Conservation (phyloP, 2,888 invertebrate species). For the Crematogaster levior region DNA sequence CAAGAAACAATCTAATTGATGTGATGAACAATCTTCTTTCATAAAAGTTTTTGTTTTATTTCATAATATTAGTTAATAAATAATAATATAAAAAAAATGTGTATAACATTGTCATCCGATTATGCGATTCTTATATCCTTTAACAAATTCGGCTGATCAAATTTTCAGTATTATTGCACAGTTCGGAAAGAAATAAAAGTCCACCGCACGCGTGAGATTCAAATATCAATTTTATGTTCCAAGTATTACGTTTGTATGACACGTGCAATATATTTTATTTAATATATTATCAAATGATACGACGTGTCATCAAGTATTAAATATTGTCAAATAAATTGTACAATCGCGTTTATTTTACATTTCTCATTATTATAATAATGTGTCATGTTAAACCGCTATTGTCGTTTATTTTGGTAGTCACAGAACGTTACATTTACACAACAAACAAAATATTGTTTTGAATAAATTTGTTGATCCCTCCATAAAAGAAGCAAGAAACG, state of each 20-base stretch:
- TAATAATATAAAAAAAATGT: not conserved
- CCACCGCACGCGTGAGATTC: not conserved
- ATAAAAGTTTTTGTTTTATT: not conserved
- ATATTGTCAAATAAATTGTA: slow-evolving; percentile 33
- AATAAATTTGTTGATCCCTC: not conserved
- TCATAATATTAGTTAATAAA: slow-evolving; percentile 17
- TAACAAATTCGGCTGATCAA: not conserved
- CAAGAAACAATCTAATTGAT: not conserved
- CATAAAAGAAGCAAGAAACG: not conserved
- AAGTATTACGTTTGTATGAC: not conserved
- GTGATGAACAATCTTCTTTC: no score
- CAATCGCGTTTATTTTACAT: slow-evolving; percentile 34
- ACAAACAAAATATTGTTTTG: not conserved
- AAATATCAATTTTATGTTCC: slow-evolving; percentile 27
- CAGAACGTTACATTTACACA: not conserved
- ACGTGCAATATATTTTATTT: slow-evolving; percentile 22
- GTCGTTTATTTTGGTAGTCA: slow-evolving; percentile 18
- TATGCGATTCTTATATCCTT: not conserved
- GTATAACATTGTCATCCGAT: not conserved
- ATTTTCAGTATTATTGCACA: not conserved
- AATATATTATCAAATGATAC: slow-evolving; percentile 31
- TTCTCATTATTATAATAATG: slow-evolving; percentile 45
- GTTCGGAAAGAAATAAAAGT: slow-evolving; percentile 14
- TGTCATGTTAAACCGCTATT: slow-evolving; percentile 21
- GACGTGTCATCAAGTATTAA: slow-evolving; percentile 32